phyloP scores from a whole-genome alignment of 1,140 invertebrate genomes.

The Zaprionus lachaisei region DNA sequence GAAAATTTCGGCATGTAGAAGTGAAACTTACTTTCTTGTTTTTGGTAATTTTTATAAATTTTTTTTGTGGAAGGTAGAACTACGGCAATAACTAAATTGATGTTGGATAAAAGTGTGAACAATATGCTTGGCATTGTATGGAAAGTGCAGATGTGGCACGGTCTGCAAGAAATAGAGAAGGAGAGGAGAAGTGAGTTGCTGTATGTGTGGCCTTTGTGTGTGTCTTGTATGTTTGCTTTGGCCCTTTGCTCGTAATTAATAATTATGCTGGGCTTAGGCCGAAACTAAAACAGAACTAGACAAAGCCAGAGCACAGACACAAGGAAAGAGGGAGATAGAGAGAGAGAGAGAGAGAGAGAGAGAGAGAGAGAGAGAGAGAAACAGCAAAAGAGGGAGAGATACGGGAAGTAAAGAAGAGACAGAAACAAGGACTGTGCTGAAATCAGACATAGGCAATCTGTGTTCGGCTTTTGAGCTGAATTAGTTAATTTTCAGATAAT shows the following conservation, averaged over 20 bases:
- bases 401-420: background rate
- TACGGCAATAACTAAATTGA: slow-evolving; percentile 29
- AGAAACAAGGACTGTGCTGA: background rate
- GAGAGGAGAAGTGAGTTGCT: background rate
- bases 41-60: background rate
- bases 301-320: slow-evolving; percentile 7
- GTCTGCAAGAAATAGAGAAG: background rate
- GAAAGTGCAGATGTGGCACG: background rate
- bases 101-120: slow-evolving; percentile 50
- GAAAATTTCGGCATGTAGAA: no score
- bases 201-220: slow-evolving; percentile 24
- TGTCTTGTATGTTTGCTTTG: slow-evolving; percentile 20
- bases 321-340: background rate
- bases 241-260: slow-evolving; percentile 57
- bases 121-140: slow-evolving; percentile 19
- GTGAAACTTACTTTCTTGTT: background rate
- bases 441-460: slow-evolving; percentile 42
- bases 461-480: slow-evolving; percentile 58
- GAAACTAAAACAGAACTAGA: slow-evolving; percentile 13
- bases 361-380: background rate
- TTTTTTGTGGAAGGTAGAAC: slow-evolving; percentile 5
- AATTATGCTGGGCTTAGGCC: slow-evolving; percentile 40
- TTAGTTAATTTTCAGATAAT: slow-evolving; percentile 78
- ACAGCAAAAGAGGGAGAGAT: background rate
- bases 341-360: background rate